Evolutionary conservation across 2,888 invertebrate genomes (phyloP), one percentile per base, ranked within the genome.

Genomic region (Baronia brevicornis): DNA sequence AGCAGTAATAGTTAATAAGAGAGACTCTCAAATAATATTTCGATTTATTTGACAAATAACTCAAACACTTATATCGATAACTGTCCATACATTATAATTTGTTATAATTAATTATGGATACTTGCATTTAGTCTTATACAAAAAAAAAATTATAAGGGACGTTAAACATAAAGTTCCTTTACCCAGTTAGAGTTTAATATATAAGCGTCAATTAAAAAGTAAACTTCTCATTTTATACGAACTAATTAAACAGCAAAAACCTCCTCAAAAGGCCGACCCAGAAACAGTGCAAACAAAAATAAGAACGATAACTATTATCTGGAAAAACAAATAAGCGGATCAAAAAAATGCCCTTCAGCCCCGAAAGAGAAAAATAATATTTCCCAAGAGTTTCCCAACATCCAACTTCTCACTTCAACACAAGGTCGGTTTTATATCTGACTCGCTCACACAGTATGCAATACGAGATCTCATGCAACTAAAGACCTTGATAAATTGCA

Each of bases 381-480:
- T 80, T 80, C 79, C 80, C 71, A 84, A 80, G 59, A 69, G 75
- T 84, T 84, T 82, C 80, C 74, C 65, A 82, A 82, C 65, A 57
- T 67, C 50, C 48, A 45, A 43, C 48, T 60, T 78, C 84, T 70
- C 74, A 58, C 48, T 79, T 60, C 46, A 49, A 62, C 72, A 57
- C 73, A 75, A 78, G 72, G 75, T 69, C 70, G 67, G 46, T 46
- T 39, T 48, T 59, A 56, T 54, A 31, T 41, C 53, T 48, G 53
- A 74, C 79, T 58, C 69, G 42, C 63, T 80, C 77, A 50, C 77
- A 71, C 79, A 60, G 68, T 73, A 72, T 80, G 80, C 79, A 79
- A 77, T 62, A 70, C 63, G 62, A 73, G 70, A 79, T 79, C 78
- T 82, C 78, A 77, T 84, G 80, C 82, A 80, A 78, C 71, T 64